A percentile compares a stretch with the other conserved stretches of the same genome.
Evolutionary conservation across 1,140 invertebrate genomes (phyloP).

Genomic region (Paraescarpia echinospica): DNA sequence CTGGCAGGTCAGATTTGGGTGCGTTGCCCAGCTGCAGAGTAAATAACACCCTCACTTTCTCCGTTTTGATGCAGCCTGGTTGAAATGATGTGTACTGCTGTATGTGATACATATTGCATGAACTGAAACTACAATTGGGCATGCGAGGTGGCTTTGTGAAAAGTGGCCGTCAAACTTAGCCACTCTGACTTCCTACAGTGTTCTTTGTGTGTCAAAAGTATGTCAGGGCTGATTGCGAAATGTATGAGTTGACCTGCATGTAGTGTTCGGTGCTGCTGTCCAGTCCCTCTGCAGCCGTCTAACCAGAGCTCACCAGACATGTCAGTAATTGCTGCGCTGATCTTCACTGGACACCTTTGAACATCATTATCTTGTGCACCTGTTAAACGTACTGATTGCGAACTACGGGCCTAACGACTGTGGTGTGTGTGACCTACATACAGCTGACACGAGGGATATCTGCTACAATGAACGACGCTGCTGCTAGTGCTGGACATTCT

Average conservation of each 20-base stretch:
- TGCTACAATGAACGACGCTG: not conserved
- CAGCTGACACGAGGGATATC: not conserved
- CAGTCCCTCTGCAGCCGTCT: not conserved
- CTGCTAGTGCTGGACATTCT: not conserved
- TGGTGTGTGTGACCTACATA: not conserved
- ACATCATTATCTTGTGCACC: not conserved
- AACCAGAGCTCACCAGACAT: not conserved
- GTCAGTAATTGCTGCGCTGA: not conserved
- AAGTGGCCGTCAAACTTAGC: not conserved
- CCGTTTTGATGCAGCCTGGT: no score
- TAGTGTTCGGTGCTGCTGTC: not conserved
- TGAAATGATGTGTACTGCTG: not conserved
- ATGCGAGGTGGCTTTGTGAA: not conserved
- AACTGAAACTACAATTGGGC: not conserved
- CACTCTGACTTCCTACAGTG: not conserved
- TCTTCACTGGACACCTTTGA: not conserved
- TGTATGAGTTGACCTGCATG: not conserved
- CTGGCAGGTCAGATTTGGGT: no score
- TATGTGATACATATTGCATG: not conserved
- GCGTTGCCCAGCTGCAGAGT: no score
- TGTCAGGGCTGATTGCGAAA: not conserved
- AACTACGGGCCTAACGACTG: not conserved
- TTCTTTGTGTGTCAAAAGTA: not conserved
- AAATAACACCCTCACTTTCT: no score
- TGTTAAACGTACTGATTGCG: not conserved